Evolutionary conservation across 2,113 vertebrate genomes (phyloP).

Genomic region (Corydoras sp.): DNA sequence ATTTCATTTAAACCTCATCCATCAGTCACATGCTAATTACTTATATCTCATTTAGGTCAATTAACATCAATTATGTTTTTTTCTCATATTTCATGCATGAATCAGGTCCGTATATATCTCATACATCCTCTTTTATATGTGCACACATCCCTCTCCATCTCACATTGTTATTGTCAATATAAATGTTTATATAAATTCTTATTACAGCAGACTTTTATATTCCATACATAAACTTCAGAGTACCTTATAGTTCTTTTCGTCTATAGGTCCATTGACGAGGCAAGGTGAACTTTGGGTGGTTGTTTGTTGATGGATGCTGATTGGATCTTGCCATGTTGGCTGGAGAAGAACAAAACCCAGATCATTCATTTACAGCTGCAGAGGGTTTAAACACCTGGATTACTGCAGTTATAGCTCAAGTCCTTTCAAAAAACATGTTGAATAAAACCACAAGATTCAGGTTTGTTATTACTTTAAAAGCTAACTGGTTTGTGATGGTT

Average conservation of each 20-base stretch:
- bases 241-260: conserved; percentile 71
- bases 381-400: too few relatives aligned
- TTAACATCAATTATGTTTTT: conserved; percentile 39
- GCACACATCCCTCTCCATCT: not conserved
- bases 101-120: too few relatives aligned
- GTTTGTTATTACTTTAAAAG: too few relatives aligned
- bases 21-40: conserved; percentile 48
- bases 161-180: conserved; percentile 54
- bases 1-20: conserved; percentile 23
- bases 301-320: conserved; percentile 70
- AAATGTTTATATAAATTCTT: not conserved
- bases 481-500: not conserved
- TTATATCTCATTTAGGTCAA: conserved; percentile 46
- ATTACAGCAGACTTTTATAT: not conserved
- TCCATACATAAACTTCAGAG: too few relatives aligned
- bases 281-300: conserved; percentile 69
- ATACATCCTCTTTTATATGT: too few relatives aligned
- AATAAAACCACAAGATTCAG: not conserved
- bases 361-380: too few relatives aligned
- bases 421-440: too few relatives aligned
- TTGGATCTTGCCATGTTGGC: conserved; percentile 77
- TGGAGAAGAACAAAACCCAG: conserved; percentile 40
- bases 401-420: too few relatives aligned
- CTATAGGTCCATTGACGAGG: conserved; percentile 72
- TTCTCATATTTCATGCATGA: too few relatives aligned